Evolutionary conservation across 1,140 invertebrate genomes (phyloP).

Genomic region (Drosophila virilis): DNA sequence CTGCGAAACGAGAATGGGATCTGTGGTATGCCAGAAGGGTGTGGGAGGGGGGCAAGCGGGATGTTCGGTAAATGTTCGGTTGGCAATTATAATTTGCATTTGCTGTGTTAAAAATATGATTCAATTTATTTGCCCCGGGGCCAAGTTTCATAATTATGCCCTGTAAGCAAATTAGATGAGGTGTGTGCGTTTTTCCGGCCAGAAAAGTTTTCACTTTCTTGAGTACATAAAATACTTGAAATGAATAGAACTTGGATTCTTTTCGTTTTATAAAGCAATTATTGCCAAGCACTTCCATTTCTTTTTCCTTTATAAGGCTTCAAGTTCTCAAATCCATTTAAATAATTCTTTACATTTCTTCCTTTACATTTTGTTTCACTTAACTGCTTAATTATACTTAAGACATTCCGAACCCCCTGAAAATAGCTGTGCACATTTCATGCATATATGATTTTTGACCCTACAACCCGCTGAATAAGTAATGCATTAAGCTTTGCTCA

Average conservation of each 20-base stretch:
- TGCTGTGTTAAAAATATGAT: constrained; percentile 76
- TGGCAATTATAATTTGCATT: constrained; percentile 82
- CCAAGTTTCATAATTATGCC: constrained; percentile 27
- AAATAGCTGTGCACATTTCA: background rate
- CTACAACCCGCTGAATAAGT: background rate
- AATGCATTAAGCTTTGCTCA: background rate
- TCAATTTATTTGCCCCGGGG: constrained; percentile 66
- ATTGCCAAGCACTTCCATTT: too few species aligned
- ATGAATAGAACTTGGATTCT: background rate
- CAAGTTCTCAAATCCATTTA: background rate
- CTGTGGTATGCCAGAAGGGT: background rate
- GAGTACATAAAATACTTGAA: background rate
- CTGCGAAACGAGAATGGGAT: constrained; percentile 32
- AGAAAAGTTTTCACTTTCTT: background rate
- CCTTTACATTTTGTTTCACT: background rate
- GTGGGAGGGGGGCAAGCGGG: background rate
- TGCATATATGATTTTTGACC: background rate
- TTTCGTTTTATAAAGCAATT: too few species aligned
- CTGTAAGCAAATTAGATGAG: background rate
- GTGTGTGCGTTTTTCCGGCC: background rate
- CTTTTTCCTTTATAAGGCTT: background rate
- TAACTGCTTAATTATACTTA: too few species aligned
- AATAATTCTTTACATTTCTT: background rate
- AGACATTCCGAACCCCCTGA: background rate
- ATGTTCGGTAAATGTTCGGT: constrained; percentile 52